Conservation (phyloP, 2,888 invertebrate species). For the Mystacides longicornis region DNA sequence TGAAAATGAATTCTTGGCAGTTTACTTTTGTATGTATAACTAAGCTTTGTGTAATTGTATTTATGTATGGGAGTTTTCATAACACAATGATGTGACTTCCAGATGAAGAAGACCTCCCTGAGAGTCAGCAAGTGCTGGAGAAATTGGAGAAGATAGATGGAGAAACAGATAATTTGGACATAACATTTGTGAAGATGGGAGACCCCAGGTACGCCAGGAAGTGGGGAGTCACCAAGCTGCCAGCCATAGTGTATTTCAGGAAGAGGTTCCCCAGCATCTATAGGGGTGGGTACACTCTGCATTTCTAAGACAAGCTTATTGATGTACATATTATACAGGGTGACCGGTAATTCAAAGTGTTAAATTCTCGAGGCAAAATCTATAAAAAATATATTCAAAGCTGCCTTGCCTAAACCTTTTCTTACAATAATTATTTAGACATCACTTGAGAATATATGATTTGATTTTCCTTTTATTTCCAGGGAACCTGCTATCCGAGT, state of each 20-base stretch:
- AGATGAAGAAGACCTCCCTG: slow-evolving; percentile 59
- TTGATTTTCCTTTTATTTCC: slow-evolving; percentile 25
- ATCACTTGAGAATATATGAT: background rate
- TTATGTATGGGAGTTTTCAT: background rate
- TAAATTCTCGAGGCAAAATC: too few relatives aligned
- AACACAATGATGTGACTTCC: background rate
- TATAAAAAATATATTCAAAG: too few relatives aligned
- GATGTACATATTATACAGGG: too few relatives aligned
- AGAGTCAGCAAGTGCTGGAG: slow-evolving; percentile 75
- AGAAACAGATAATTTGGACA: slow-evolving; percentile 89
- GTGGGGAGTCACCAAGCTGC: slow-evolving; percentile 88
- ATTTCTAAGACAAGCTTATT: too few relatives aligned
- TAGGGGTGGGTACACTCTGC: slow-evolving; percentile 69
- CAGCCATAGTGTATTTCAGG: slow-evolving; percentile 86
- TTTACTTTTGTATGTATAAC: slow-evolving; percentile 84
- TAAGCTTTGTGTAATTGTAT: background rate
- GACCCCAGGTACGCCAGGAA: slow-evolving; percentile 86
- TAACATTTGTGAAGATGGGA: slow-evolving; percentile 91
- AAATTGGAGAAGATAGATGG: slow-evolving; percentile 91
- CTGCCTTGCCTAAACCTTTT: too few relatives aligned
- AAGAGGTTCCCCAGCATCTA: slow-evolving; percentile 89
- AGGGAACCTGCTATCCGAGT: slow-evolving; percentile 78
- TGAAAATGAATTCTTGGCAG: slow-evolving; percentile 91
- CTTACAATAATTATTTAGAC: background rate
- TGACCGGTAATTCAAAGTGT: too few relatives aligned